Conservation (phyloP, 2,888 invertebrate species). For the Chalcosyrphus nemorum region DNA sequence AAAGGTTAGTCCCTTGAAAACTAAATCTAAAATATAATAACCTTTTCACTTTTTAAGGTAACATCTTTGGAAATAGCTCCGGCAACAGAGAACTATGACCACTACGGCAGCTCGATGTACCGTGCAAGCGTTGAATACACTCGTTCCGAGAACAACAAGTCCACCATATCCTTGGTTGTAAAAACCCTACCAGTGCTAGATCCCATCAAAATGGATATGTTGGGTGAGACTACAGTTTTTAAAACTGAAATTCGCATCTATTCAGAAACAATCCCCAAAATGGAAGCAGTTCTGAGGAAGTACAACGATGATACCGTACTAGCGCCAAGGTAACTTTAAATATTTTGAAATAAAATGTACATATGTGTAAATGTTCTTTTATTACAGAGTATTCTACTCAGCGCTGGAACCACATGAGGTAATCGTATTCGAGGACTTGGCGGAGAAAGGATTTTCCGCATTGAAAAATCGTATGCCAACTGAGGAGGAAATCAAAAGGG, state of each 20-base stretch:
- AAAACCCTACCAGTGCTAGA: conserved; percentile 77
- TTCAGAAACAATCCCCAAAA: conserved; percentile 76
- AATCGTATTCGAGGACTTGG: conserved; percentile 59
- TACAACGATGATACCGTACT: conserved; percentile 74
- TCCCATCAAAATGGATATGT: conserved; percentile 75
- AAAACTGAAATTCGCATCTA: conserved; percentile 77
- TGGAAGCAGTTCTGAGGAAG: conserved; percentile 74
- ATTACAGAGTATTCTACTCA: conserved; percentile 59
- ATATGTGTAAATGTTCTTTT: neutral
- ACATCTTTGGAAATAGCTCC: conserved; percentile 57
- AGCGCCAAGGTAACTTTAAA: conserved; percentile 67
- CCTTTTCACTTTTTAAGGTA: conserved; percentile 18
- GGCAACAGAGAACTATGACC: conserved; percentile 74
- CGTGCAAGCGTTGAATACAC: conserved; percentile 58
- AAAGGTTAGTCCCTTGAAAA: conserved; percentile 9
- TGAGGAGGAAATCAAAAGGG: conserved; percentile 70
- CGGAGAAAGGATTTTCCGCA: conserved; percentile 40
- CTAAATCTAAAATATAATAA: neutral
- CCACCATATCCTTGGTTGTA: conserved; percentile 74
- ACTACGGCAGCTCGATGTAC: conserved; percentile 75
- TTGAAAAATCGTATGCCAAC: conserved; percentile 60
- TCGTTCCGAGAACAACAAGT: neutral
- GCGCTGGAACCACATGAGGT: conserved; percentile 67
- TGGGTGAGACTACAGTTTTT: conserved; percentile 74
- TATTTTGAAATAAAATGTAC: neutral